These are phyloP conservation scores for Heliconius sara DNA, from an alignment of 2,888 invertebrate genomes.

Conservation along the genomic window DNA sequence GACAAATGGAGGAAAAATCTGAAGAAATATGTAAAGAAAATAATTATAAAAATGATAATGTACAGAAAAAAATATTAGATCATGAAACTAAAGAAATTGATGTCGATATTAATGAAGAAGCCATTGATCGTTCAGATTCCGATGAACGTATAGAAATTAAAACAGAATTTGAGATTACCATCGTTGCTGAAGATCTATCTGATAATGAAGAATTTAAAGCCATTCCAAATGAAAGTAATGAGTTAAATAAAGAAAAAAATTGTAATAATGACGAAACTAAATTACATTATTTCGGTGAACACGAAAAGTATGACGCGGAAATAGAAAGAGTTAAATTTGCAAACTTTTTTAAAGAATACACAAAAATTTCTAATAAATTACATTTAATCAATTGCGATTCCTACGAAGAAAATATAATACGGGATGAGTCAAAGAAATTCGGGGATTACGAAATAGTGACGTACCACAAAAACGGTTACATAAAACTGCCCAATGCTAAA, in stretches of 20 bases:
- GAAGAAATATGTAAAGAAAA: neutral
- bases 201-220: constrained; percentile 59
- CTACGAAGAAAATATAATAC: constrained; percentile 70
- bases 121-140: constrained; percentile 37
- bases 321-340: constrained; percentile 64
- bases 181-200: constrained; percentile 68
- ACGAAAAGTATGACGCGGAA: constrained; percentile 70
- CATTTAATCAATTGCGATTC: constrained; percentile 72
- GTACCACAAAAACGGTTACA: constrained; percentile 71
- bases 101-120: constrained; percentile 36
- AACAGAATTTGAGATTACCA: constrained; percentile 63
- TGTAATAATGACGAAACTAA: constrained; percentile 51
- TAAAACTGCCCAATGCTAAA: constrained; percentile 58
- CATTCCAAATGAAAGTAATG: constrained; percentile 40
- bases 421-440: constrained; percentile 61
- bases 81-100: constrained; percentile 28
- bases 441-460: constrained; percentile 70
- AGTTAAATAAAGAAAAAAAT: constrained; percentile 49
- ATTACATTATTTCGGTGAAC: constrained; percentile 69
- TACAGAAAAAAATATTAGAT: neutral
- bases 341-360: constrained; percentile 62
- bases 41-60: neutral
- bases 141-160: constrained; percentile 51
- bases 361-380: constrained; percentile 59
- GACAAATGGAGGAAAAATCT: constrained; percentile 2